phyloP scores from a whole-genome alignment of 2,888 invertebrate genomes.

The Hetaerina titia region DNA sequence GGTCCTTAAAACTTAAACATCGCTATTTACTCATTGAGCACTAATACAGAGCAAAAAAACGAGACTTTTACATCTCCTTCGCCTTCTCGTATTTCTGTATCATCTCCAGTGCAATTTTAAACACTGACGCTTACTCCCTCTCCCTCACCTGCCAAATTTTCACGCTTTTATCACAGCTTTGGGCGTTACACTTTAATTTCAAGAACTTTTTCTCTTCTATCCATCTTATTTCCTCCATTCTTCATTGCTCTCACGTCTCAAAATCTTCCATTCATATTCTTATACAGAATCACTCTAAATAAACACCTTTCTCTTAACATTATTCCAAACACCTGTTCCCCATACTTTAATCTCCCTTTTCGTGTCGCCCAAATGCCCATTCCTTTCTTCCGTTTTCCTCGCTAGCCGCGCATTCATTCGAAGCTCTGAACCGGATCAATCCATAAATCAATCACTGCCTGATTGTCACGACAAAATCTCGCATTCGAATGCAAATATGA shows the following conservation, averaged over 20 bases:
- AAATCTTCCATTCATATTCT: not conserved
- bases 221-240: conserved; percentile 29
- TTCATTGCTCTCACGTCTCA: not conserved
- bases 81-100: not conserved
- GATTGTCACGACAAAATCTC: no score
- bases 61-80: not conserved
- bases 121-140: not conserved
- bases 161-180: not conserved
- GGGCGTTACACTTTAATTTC: no score
- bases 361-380: no score
- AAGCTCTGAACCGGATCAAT: no score
- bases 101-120: not conserved
- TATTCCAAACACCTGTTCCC: no score
- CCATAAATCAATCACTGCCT: no score
- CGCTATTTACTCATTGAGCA: no score
- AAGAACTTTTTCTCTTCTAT: not conserved
- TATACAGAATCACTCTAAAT: no score
- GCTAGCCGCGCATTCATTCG: not conserved
- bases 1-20: no score
- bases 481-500: no score
- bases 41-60: not conserved
- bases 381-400: not conserved
- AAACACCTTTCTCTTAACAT: no score
- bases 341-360: no score
- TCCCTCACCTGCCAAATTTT: not conserved